A percentile compares a stretch with the other conserved stretches of the same genome.
These are phyloP conservation scores for Drosophila bipectinata DNA, from an alignment of 1,140 invertebrate species.

Conservation along the genomic window DNA sequence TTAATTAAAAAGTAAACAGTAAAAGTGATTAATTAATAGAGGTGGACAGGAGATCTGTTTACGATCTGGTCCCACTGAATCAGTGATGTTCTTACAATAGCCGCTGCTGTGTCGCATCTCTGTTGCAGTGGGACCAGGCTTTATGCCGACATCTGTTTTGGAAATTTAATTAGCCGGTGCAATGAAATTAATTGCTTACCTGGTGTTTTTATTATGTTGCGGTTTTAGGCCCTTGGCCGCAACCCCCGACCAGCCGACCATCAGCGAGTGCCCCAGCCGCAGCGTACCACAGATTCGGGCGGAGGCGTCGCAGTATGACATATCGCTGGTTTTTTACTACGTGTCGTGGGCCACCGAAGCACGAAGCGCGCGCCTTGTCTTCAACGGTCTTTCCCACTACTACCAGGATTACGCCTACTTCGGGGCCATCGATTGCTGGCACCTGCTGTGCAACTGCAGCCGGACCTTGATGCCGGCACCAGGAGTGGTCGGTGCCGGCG, in stretches of 20 bases:
- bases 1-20: conserved; percentile 61
- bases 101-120: not conserved
- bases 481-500: conserved; percentile 54
- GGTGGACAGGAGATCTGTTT: not conserved
- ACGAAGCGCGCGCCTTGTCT: conserved; percentile 51
- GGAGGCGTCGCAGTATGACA: conserved; percentile 46
- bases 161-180: conserved; percentile 38
- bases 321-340: conserved; percentile 76
- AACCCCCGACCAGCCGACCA: not conserved
- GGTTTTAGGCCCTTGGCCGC: not conserved
- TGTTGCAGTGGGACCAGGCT: conserved; percentile 9
- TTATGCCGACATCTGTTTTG: conserved; percentile 20
- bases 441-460: conserved; percentile 75
- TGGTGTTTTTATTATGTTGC: conserved; percentile 16
- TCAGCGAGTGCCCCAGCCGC: conserved; percentile 62
- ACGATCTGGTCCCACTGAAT: no score
- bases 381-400: conserved; percentile 61
- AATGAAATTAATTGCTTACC: conserved; percentile 29
- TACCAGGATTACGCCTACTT: conserved; percentile 66
- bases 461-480: conserved; percentile 46
- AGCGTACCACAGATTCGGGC: conserved; percentile 53
- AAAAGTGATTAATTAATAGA: conserved; percentile 59
- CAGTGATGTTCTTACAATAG: not conserved
- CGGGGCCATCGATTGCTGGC: conserved; percentile 74
- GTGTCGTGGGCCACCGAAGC: conserved; percentile 77